Evolutionary conservation across 2,113 vertebrate genomes (phyloP), one percentile per base, ranked within the genome.

Genomic region (Hymenochirus boettgeri): DNA sequence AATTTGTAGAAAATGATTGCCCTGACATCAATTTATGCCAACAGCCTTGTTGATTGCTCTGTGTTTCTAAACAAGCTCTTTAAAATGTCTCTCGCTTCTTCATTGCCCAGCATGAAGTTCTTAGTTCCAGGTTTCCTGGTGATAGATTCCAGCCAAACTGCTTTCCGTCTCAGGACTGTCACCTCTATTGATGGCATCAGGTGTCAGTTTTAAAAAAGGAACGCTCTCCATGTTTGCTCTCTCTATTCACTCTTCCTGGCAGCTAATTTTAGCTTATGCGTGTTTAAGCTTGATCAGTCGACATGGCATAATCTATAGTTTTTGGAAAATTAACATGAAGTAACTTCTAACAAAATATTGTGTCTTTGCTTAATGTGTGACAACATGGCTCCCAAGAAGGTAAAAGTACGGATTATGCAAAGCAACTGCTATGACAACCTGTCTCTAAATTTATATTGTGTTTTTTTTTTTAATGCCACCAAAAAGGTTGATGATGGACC

Each of bases 401-500:
- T 51, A 70, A 47, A n/a, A n/a, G n/a, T n/a, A n/a, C n/a, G 3
- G 33, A 12, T 35, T 42, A 42, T 42, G 39, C 39, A 42, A 6
- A 42, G n/a, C n/a, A n/a, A 5, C 7, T 23, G 19, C 4, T 19
- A 7, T 11, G 13, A 4, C 18, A 48, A 3, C 21, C 18, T 23
- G 19, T 48, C 19, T 19, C 33, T 12, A 7, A 35, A 1, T 13
- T 35, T 35, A 13, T n/a, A 35, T 35, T 35, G 15, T 35, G 10
- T 35, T 35, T 42, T 2, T 42, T 42, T 63, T 85, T 83, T 70
- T 80, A 98, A 99, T 98, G 96, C 89, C 96, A 70, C 96, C 1
- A 99, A 99, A 82, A 99, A 98, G 79, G 81, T 70, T 87, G 91
- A 85, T 61, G 86, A 95, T 74, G 93, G 87, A 65, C 85, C 93